Percentiles rank a stretch among this genome's conserved stretches.
Conservation (phyloP, 2,797 vertebrate species). For the Hozukius guyotensis region DNA sequence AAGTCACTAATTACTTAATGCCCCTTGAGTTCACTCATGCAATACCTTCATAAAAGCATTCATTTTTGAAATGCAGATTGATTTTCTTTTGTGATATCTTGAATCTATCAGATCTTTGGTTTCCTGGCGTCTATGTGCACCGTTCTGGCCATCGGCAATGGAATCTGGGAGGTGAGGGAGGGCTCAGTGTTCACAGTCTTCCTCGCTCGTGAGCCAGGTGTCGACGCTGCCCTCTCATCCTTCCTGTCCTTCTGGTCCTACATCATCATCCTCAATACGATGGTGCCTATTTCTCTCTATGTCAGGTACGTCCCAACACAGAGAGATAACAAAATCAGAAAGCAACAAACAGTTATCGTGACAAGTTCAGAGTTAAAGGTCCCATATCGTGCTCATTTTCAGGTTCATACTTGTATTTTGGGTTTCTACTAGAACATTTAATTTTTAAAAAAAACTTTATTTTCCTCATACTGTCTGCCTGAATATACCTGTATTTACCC, state of each 20-base stretch:
- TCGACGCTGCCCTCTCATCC: slow-evolving; percentile 80
- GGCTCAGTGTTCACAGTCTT: slow-evolving; percentile 88
- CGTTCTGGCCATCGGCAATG: slow-evolving; percentile 88
- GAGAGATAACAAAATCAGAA: not conserved
- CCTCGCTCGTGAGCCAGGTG: slow-evolving; percentile 83
- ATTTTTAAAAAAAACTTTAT: too few species aligned
- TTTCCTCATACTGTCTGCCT: too few species aligned
- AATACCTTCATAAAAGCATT: not conserved
- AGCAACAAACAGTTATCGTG: not conserved
- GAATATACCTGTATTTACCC: too few species aligned
- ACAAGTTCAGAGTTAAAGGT: not conserved
- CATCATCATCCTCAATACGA: slow-evolving; percentile 93
- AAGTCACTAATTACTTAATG: not conserved
- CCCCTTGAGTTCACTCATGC: not conserved
- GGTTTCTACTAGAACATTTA: too few species aligned
- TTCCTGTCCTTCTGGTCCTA: slow-evolving; percentile 96
- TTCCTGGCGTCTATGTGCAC: slow-evolving; percentile 89
- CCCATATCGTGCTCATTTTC: too few species aligned
- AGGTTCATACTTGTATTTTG: too few species aligned
- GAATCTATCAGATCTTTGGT: slow-evolving; percentile 88
- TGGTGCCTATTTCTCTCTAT: slow-evolving; percentile 97
- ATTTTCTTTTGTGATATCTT: not conserved
- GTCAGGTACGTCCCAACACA: slow-evolving; percentile 85
- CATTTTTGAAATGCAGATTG: not conserved
- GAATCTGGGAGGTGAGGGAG: slow-evolving; percentile 87